phyloP scores from a whole-genome alignment of 92 coral and sea anemone genomes.

The Montipora capitata region DNA sequence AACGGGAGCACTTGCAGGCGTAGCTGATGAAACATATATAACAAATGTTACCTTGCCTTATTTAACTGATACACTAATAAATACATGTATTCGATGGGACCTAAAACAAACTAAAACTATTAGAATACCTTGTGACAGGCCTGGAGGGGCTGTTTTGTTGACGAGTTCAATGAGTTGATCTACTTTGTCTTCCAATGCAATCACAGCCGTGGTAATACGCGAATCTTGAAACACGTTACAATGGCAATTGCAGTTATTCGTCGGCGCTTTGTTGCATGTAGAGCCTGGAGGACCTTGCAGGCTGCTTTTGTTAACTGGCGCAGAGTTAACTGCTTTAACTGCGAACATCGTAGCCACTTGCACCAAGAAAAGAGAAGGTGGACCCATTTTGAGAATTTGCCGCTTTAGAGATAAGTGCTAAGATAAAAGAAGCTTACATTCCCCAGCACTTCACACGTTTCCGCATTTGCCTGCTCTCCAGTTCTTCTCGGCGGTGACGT shows the following conservation, averaged over 20 bases:
- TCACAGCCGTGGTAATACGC: background rate
- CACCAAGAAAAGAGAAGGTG: background rate
- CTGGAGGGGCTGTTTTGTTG: background rate
- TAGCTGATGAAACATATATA: no score
- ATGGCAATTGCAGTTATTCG: slow-evolving; percentile 11
- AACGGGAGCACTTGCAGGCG: background rate
- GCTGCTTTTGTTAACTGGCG: background rate
- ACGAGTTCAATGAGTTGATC: background rate
- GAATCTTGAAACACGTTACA: background rate
- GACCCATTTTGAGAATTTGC: background rate
- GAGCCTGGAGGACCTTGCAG: background rate
- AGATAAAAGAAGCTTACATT: background rate
- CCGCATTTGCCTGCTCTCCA: background rate
- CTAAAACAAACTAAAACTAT: background rate
- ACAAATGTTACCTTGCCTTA: no score
- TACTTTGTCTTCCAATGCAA: background rate
- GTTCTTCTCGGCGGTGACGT: no score
- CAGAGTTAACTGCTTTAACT: background rate
- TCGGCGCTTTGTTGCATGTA: background rate
- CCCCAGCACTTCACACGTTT: background rate
- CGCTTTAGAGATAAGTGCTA: background rate
- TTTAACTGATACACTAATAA: no score
- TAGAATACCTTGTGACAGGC: background rate
- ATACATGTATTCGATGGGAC: background rate
- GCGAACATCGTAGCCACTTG: background rate